Base-by-base conservation (phyloP, 2,888 invertebrate species). In the Thecocarcelia acutangulata region DNA sequence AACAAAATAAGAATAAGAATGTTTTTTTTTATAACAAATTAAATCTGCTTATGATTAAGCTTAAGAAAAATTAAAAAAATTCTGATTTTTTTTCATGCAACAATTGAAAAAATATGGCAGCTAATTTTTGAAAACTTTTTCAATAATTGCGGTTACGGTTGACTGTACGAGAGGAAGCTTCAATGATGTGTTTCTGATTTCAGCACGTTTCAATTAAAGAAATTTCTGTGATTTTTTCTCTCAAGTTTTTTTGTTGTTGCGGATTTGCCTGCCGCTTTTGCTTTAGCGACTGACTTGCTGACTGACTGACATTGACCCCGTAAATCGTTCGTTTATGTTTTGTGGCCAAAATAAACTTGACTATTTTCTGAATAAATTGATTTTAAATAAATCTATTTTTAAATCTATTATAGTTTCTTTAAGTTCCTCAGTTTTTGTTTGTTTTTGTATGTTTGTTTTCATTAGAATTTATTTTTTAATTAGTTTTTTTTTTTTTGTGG, bases 231-330 rank as follows among this genome's bases (percentile, higher is more conserved):
- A 28, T 8, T 66, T 0, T 42, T 19, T 54, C n/a, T 54, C 5
- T 15, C 15, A 13, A 37, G 2, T 48, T 54, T 42, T 63, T 54
- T 17, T 11, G 0, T n/a, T n/a, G 13, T 44, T 37, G 17, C 6
- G 15, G 19, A 42, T 61, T 44, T 46, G 33, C 21, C 56, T 46
- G 33, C 21, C 56, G 52, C 12, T 63, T 48, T 21, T 37, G 33
- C 37, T 37, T 58, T 59, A 48, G 33, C 44, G 42, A 24, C 28
- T 74, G 81, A 69, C 81, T n/a, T n/a, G n/a, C n/a, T n/a, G n/a
- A n/a, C n/a, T n/a, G n/a, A n/a, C n/a, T n/a, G 78, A 69, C 82
- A 78, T 59, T 82, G 82, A 74, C 77, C 82, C 74, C 74, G 74
- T 74, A 69, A 64, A 82, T 78, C 64, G 69, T 70, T 74, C 21